Evolutionary conservation across 2,888 invertebrate genomes (phyloP).

Genomic region (Gymnocheta viridis): DNA sequence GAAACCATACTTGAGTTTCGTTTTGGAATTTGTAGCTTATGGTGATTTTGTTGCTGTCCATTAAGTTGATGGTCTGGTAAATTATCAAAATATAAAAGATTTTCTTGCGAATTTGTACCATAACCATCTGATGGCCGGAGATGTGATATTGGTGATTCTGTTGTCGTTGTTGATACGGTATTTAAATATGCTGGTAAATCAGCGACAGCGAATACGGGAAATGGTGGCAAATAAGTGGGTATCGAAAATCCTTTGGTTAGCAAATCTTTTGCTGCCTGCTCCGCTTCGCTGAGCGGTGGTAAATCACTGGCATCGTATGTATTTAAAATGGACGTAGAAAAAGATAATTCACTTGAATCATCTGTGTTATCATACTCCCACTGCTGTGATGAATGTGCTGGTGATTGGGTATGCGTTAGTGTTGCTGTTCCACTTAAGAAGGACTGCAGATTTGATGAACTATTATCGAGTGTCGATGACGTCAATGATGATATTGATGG

Average conservation of each 20-base stretch:
- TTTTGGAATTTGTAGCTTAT: conserved; percentile 66
- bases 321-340: conserved; percentile 56
- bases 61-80: conserved; percentile 63
- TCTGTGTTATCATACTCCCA: conserved; percentile 35
- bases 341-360: conserved; percentile 61
- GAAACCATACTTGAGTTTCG: conserved; percentile 78
- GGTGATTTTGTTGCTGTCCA: conserved; percentile 45
- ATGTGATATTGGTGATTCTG: conserved; percentile 64
- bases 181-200: conserved; percentile 77
- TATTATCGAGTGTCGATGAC: conserved; percentile 47
- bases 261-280: conserved; percentile 74
- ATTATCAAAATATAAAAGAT: conserved; percentile 61
- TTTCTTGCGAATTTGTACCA: conserved; percentile 59
- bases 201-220: conserved; percentile 78
- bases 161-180: conserved; percentile 73
- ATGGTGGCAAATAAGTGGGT: conserved; percentile 79
- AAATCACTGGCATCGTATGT: conserved; percentile 64
- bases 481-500: conserved; percentile 68
- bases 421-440: conserved; percentile 44
- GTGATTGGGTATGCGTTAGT: conserved; percentile 40
- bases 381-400: conserved; percentile 33
- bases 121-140: conserved; percentile 74
- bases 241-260: conserved; percentile 79
- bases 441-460: conserved; percentile 42
- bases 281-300: conserved; percentile 65